Percentiles rank a stretch among this genome's conserved stretches.
Evolutionary conservation across 2,888 invertebrate genomes (phyloP).

Genomic region (Pecten maximus): DNA sequence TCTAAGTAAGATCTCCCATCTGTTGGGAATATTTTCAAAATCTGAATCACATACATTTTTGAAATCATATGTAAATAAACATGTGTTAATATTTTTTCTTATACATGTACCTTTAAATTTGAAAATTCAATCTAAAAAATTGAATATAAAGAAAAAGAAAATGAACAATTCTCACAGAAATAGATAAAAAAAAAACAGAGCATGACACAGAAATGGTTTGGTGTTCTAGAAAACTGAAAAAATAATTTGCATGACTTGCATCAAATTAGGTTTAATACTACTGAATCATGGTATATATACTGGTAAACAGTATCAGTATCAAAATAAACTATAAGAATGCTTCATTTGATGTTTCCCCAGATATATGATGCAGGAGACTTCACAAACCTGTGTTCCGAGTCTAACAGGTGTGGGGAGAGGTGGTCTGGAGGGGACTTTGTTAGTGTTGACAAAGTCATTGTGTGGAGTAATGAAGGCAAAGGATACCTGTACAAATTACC

Average conservation of each 20-base stretch:
- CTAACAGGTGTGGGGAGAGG: constrained; percentile 90
- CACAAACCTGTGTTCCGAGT: constrained; percentile 95
- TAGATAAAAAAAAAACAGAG: too few relatives aligned
- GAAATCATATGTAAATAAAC: too few relatives aligned
- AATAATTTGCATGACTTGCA: not conserved
- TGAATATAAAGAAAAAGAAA: too few relatives aligned
- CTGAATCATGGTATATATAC: not conserved
- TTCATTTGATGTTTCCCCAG: constrained; percentile 81
- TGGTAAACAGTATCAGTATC: not conserved
- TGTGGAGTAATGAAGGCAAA: constrained; percentile 98
- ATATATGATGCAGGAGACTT: constrained; percentile 95
- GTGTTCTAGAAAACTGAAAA: too few relatives aligned
- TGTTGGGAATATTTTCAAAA: too few relatives aligned
- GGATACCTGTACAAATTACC: constrained; percentile 97
- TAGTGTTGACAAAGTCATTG: constrained; percentile 93
- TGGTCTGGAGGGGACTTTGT: constrained; percentile 98
- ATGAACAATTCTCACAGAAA: too few relatives aligned
- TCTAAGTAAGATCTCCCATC: too few relatives aligned
- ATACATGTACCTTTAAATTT: too few relatives aligned
- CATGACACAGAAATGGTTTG: too few relatives aligned
- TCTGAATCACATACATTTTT: too few relatives aligned
- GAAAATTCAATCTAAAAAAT: too few relatives aligned
- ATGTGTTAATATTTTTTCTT: too few relatives aligned
- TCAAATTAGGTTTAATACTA: not conserved
- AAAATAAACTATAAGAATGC: not conserved